Evolutionary conservation across 2,888 invertebrate species (phyloP).

Genomic region (Dryobotodes eremita): DNA sequence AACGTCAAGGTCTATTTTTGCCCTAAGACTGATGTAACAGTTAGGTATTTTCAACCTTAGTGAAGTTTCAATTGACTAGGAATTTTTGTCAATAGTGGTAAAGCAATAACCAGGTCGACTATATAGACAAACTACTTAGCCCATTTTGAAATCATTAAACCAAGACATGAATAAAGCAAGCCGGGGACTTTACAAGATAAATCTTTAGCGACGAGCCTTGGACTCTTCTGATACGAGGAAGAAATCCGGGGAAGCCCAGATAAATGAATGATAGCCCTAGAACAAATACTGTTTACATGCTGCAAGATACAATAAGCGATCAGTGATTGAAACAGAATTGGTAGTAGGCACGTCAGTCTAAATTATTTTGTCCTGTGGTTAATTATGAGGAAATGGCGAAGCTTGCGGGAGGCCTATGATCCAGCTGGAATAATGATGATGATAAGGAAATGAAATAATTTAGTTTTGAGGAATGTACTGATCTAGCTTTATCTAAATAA

Average conservation of each 20-base stretch:
- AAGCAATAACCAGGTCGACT: background rate
- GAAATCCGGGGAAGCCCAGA: slow-evolving; percentile 7
- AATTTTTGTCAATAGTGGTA: background rate
- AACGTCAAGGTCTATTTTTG: background rate
- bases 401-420: too few species aligned
- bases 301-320: background rate
- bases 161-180: background rate
- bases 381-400: background rate
- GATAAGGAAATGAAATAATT: background rate
- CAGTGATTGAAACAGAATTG: background rate
- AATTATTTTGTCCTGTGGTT: background rate
- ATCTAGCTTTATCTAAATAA: background rate
- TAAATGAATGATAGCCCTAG: background rate
- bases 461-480: background rate
- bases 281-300: background rate
- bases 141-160: background rate
- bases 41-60: background rate
- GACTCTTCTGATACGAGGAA: background rate
- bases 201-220: background rate
- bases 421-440: background rate
- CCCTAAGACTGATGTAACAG: background rate
- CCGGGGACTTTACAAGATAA: background rate
- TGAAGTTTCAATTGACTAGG: background rate
- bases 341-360: too few species aligned
- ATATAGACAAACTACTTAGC: background rate